These are phyloP conservation scores for Speoplatyrhinus poulsoni DNA, from an alignment of 2,113 vertebrate species.

Conservation along the genomic window DNA sequence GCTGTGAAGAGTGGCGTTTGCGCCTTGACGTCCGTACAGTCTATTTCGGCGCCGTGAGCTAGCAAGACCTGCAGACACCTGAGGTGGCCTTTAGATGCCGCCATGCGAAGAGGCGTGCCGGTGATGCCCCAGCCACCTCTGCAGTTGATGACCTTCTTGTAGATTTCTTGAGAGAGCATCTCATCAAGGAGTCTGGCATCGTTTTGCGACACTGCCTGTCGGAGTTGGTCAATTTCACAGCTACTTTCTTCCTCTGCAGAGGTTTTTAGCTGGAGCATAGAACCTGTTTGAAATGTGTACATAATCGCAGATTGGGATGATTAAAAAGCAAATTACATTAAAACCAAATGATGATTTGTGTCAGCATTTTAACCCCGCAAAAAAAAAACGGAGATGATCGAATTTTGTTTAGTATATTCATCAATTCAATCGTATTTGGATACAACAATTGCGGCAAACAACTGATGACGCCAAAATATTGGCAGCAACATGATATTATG, in stretches of 20 bases:
- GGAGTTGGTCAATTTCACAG: slow-evolving; percentile 79
- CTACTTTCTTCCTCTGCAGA: slow-evolving; percentile 53
- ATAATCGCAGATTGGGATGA: neutral
- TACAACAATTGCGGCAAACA: neutral
- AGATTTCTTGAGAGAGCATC: slow-evolving; percentile 85
- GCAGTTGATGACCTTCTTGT: slow-evolving; percentile 84
- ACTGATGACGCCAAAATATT: too few species aligned
- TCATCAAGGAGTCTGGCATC: slow-evolving; percentile 73
- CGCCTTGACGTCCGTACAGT: slow-evolving; percentile 78
- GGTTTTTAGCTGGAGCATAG: slow-evolving; percentile 79
- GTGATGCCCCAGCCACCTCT: slow-evolving; percentile 90
- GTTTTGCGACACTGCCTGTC: slow-evolving; percentile 78
- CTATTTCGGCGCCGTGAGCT: slow-evolving; percentile 79
- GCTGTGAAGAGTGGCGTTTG: slow-evolving; percentile 80
- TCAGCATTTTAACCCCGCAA: neutral
- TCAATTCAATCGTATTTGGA: neutral
- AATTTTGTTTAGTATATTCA: neutral
- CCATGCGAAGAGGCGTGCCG: slow-evolving; percentile 85
- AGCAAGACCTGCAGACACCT: slow-evolving; percentile 85
- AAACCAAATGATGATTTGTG: too few species aligned
- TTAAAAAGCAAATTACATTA: neutral
- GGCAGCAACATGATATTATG: too few species aligned
- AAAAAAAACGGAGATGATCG: too few species aligned
- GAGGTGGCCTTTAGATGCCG: slow-evolving; percentile 81
- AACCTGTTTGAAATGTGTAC: slow-evolving; percentile 37